These are phyloP conservation scores for Cromileptes altivelis DNA, from an alignment of 2,113 vertebrate genomes.

Conservation along the genomic window DNA sequence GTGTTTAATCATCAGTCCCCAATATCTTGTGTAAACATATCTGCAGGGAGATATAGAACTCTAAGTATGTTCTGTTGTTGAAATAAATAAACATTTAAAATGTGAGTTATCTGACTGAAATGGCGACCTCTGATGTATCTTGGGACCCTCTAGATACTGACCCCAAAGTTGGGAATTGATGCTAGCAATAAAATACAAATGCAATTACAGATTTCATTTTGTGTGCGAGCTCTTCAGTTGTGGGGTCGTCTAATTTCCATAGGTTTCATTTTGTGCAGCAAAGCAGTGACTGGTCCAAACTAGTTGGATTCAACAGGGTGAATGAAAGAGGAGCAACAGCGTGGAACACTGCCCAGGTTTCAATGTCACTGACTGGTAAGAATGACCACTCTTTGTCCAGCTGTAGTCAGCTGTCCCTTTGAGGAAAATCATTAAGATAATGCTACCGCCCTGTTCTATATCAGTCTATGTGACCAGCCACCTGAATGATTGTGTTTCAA, in stretches of 20 bases:
- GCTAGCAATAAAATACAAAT: not conserved
- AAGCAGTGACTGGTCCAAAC: slow-evolving; percentile 32
- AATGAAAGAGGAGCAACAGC: slow-evolving; percentile 69
- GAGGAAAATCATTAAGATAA: slow-evolving; percentile 24
- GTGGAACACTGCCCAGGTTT: slow-evolving; percentile 73
- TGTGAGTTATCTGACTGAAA: too few species aligned
- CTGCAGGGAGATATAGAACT: too few species aligned
- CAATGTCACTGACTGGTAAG: slow-evolving; percentile 59
- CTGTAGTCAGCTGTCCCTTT: slow-evolving; percentile 19
- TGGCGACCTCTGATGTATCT: not conserved
- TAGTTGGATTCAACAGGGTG: slow-evolving; percentile 39
- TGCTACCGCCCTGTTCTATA: not conserved
- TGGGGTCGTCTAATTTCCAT: not conserved
- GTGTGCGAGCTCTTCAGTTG: not conserved
- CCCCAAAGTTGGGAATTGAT: not conserved
- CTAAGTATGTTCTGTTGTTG: too few species aligned
- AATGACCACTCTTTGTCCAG: slow-evolving; percentile 56
- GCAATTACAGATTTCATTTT: not conserved
- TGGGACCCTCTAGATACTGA: not conserved
- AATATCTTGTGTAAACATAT: too few species aligned
- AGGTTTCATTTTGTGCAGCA: slow-evolving; percentile 54
- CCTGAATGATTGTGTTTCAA: not conserved
- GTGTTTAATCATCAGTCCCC: too few species aligned
- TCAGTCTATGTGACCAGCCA: not conserved
- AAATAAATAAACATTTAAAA: too few species aligned